These are phyloP conservation scores for Stichopus chloronotus DNA, from an alignment of 35 echinoderm and acorn worm genomes.

Conservation along the genomic window DNA sequence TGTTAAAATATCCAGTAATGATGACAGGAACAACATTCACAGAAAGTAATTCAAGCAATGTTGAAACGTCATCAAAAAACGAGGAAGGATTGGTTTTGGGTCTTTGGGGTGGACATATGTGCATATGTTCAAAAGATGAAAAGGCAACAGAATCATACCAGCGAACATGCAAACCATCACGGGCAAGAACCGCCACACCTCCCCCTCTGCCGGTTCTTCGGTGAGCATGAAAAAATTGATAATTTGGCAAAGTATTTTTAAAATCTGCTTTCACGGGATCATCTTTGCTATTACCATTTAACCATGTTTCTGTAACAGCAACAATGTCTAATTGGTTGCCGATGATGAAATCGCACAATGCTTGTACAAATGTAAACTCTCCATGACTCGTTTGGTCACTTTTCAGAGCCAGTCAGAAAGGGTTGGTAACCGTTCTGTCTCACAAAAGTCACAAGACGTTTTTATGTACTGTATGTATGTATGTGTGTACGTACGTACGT, in stretches of 20 bases:
- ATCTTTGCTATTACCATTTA: not conserved
- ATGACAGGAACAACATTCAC: not conserved
- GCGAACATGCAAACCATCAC: not conserved
- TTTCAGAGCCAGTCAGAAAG: too few relatives aligned
- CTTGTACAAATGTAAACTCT: too few relatives aligned
- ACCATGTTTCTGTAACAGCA: constrained; percentile 20
- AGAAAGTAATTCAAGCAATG: constrained; percentile 6
- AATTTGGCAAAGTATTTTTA: constrained; percentile 11
- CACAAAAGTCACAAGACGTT: too few relatives aligned
- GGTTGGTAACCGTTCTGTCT: too few relatives aligned
- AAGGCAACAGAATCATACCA: not conserved
- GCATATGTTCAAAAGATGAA: not conserved
- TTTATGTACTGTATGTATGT: too few relatives aligned
- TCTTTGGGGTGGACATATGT: not conserved
- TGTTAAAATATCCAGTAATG: constrained; percentile 27
- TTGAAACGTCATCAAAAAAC: constrained; percentile 32
- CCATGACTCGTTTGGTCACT: too few relatives aligned
- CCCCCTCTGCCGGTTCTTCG: not conserved
- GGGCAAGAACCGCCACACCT: constrained; percentile 21
- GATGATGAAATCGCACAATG: constrained; percentile 14
- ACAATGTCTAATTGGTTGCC: constrained; percentile 13
- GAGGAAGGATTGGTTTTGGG: not conserved
- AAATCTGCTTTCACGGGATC: not conserved
- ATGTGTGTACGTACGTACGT: too few relatives aligned
- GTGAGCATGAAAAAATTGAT: constrained; percentile 33